Evolutionary conservation across 64 coral and sea anemone species (phyloP).

Genomic region (Anthopleura sola): DNA sequence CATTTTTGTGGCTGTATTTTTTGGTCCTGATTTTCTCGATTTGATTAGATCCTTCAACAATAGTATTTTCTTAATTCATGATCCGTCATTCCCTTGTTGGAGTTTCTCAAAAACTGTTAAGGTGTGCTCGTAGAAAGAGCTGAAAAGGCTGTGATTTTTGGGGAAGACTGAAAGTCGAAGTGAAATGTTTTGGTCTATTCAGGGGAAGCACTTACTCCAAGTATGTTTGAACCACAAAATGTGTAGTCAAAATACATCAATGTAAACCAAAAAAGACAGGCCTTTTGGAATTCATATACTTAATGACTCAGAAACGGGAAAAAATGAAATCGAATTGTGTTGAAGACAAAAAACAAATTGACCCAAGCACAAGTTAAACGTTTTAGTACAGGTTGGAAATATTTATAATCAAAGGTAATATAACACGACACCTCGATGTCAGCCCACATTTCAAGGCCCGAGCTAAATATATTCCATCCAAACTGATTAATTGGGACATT

Average conservation of each 20-base stretch:
- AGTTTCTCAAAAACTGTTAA: no score
- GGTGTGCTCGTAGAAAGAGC: no score
- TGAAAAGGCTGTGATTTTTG: no score
- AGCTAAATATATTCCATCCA: neutral
- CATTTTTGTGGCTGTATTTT: no score
- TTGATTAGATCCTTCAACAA: no score
- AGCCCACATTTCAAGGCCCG: neutral
- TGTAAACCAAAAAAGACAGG: neutral
- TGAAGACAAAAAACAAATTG: neutral
- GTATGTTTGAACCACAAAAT: no score
- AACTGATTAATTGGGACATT: neutral
- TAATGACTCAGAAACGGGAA: neutral
- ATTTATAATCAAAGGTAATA: neutral
- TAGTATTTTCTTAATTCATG: no score
- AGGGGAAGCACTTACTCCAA: neutral
- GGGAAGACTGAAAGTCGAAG: neutral
- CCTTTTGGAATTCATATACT: neutral
- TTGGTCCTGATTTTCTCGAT: no score
- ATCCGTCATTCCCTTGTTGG: no score
- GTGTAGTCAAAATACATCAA: neutral
- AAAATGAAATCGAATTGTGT: neutral
- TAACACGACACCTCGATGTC: neutral
- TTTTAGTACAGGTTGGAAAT: no score
- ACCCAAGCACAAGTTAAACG: neutral
- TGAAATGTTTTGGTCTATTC: neutral